Conservation (phyloP, 2,888 invertebrate genomes). For the Hirtodrosophila trivittata region DNA sequence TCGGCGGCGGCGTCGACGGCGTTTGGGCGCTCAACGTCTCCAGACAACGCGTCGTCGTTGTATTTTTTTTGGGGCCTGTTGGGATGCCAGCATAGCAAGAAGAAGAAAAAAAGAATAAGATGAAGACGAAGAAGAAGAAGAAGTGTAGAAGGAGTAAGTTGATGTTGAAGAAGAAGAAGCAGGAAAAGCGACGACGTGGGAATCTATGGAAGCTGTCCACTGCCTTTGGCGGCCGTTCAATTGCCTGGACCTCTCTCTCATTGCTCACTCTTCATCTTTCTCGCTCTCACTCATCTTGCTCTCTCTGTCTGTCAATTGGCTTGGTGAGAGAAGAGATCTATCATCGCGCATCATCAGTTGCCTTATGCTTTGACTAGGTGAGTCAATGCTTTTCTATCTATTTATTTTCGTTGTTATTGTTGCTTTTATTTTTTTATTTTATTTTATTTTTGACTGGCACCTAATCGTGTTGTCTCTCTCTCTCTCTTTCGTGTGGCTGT, state of each 20-base stretch:
- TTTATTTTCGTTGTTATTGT: conserved; percentile 34
- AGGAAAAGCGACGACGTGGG: conserved; percentile 24
- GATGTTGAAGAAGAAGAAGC: not conserved
- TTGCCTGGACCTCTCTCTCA: not conserved
- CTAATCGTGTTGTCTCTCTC: conserved; percentile 38
- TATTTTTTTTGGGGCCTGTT: conserved; percentile 39
- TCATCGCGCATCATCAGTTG: conserved; percentile 47
- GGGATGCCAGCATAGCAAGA: conserved; percentile 34
- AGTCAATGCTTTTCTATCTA: conserved; percentile 61
- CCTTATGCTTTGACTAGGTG: conserved; percentile 48
- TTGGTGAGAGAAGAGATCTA: conserved; percentile 47
- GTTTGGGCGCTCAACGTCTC: conserved; percentile 36
- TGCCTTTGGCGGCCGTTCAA: conserved; percentile 12
- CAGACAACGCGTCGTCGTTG: conserved; percentile 57
- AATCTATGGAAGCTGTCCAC: conserved; percentile 39
- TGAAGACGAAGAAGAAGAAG: not conserved
- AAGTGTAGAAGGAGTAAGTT: not conserved
- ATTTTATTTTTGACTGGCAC: conserved; percentile 29
- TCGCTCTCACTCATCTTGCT: conserved; percentile 4
- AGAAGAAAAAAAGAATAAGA: conserved; percentile 7
- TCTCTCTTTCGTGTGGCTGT: conserved; percentile 38
- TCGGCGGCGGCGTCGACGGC: conserved; percentile 18
- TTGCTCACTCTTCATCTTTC: not conserved
- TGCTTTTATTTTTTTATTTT: conserved; percentile 36
- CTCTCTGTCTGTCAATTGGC: not conserved